These are phyloP conservation scores for Homarus gammarus DNA, from an alignment of 2,888 invertebrate genomes.

Conservation along the genomic window DNA sequence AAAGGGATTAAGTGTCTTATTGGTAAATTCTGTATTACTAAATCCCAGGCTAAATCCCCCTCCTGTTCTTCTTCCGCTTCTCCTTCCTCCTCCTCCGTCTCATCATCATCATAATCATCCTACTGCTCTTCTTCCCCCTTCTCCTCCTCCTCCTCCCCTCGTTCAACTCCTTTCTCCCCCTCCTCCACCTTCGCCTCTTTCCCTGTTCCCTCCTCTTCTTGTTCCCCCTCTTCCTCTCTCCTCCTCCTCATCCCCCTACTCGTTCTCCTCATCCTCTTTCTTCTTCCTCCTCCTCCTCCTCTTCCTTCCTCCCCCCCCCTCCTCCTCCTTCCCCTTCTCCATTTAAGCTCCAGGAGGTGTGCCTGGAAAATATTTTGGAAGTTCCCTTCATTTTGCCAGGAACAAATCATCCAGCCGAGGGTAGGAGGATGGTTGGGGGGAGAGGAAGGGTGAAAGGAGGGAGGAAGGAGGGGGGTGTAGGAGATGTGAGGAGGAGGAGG, in stretches of 20 bases:
- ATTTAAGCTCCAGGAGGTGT: slow-evolving; percentile 39
- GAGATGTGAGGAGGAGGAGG: slow-evolving; percentile 18
- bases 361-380: slow-evolving; percentile 62
- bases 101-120: no score
- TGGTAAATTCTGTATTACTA: no score
- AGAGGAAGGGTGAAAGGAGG: slow-evolving; percentile 4
- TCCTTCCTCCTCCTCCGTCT: no score
- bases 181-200: not conserved
- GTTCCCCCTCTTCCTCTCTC: not conserved
- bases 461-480: slow-evolving; percentile 3
- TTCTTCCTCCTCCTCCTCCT: not conserved
- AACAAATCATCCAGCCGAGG: slow-evolving; percentile 45
- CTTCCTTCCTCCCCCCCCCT: not conserved
- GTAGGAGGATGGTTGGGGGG: not conserved
- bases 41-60: no score
- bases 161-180: not conserved
- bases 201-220: not conserved
- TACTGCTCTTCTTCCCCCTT: no score
- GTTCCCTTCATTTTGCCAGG: slow-evolving; percentile 58
- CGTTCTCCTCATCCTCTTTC: not conserved
- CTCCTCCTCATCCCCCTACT: not conserved
- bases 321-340: not conserved
- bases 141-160: not conserved
- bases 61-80: no score
- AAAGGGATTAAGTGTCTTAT: no score